Evolutionary conservation across 2,888 invertebrate species (phyloP), one percentile per base, ranked within the genome.

Genomic region (Melipona bicolor): DNA sequence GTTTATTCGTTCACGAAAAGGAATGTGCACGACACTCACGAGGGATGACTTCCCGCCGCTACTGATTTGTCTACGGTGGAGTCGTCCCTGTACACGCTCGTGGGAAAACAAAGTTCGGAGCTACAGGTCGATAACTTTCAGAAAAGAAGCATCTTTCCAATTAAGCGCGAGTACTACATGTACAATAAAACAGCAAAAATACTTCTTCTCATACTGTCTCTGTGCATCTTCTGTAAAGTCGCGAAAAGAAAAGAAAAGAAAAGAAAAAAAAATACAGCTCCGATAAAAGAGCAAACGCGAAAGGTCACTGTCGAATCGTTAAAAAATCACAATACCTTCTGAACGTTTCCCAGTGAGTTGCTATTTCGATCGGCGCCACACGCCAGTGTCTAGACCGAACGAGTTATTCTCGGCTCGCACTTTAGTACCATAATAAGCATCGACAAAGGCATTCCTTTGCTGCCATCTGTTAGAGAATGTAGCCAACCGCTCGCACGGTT

Each of bases 341-440:
- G 52, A 81, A 61, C 69, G 74, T 77, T 59, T 71, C 80, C 77
- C 17, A 24, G 64, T 79, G 89, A 83, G 79, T 69, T 69, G 90
- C 91, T 93, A 94, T 93, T 93, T 93, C 89, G 89, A 92, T 92
- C 91, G 90, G 86, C 90, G 91, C 88, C 86, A 83, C 86, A 82
- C 83, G 77, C 83, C 79, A 77, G 77, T 87, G 92, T 93, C 92
- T 93, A 92, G 92, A 93, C 91, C 88, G 84, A 81, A 89, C 76
- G 80, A 81, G 87, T 90, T 93, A 93, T 93, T 93, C 90, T 91
- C 82, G 89, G 88, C 85, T 75, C 65, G 62, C 75, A 88, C 83
- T 89, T 92, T 87, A 81, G 87, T 89, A 88, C 86, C 91, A 89
- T 89, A 92, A 92, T 88, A 89, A 91, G 88, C 79, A 81, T 43